Base-by-base conservation (phyloP, 2,113 vertebrate genomes). In the Merops nubicus region DNA sequence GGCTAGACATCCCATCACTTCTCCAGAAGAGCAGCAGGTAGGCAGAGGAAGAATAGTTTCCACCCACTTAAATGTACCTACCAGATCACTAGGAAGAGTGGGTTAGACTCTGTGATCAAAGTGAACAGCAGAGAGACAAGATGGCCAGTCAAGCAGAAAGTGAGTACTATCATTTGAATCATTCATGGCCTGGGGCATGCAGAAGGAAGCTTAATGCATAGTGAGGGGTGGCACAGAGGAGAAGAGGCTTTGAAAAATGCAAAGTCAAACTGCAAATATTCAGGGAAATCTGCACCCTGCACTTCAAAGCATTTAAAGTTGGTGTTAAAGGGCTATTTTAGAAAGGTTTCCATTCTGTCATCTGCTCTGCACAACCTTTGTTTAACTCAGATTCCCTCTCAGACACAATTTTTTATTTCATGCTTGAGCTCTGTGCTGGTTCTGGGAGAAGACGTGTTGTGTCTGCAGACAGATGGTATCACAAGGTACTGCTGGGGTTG, bases 201-300 rank as follows among this genome's bases (percentile, higher is more conserved):
- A 88, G 88, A 56, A 94, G 54, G 19, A 57, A 63, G 56, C 48
- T 53, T 57, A 84, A 91, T 57, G 69, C 43, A 67, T 14, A 79
- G 72, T 2, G 1, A 95, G 85, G 64, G 75, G 67, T 0, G 0
- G 64, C 81, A 28, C 25, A 21, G 85, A 33, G 64, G 34, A 62
- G 83, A 88, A 79, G 74, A 60, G 12, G 18, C 87, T 97, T 91
- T 90, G 92, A 91, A 87, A 96, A 91, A 87, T 73, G 75, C 68
- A 94, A 84, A 90, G 64, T 42, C 81, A 89, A 81, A 54, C 69
- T 72, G 62, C 38, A 96, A 76, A 92, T 57, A 69, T 69, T 63
- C 51, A 50, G 56, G 74, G 53, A 89, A 93, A 93, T 68, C 64
- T 76, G 85, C 96, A 70, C 57, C 75, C 60, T 72, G 86, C 69